Percentiles rank a stretch among this genome's conserved stretches.
Conservation (phyloP, 1,140 invertebrate genomes). For the Zaprionus ornatus region DNA sequence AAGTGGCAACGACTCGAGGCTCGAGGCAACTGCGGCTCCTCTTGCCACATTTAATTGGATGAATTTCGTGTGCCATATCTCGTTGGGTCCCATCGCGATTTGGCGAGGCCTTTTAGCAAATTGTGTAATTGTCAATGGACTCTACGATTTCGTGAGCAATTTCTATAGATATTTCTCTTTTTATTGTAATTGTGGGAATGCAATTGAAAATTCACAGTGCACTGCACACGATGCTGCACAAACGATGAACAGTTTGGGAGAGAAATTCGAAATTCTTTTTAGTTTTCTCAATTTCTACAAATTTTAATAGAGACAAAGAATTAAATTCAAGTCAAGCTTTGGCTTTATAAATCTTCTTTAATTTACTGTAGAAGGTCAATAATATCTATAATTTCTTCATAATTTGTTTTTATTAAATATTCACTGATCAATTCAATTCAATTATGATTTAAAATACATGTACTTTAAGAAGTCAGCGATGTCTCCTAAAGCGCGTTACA, state of each 20-base stretch:
- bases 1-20: conserved; percentile 46
- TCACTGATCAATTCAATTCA: too few relatives aligned
- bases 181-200: conserved; percentile 47
- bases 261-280: not conserved
- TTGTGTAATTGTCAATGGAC: conserved; percentile 44
- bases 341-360: too few relatives aligned
- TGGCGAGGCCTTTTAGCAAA: conserved; percentile 39
- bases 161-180: conserved; percentile 16
- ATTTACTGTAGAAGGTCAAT: too few relatives aligned
- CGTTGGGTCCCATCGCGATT: conserved; percentile 22
- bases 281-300: not conserved
- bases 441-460: too few relatives aligned
- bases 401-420: too few relatives aligned
- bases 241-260: not conserved
- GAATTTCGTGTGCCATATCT: conserved; percentile 54
- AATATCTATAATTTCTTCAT: too few relatives aligned
- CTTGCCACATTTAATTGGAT: conserved; percentile 61
- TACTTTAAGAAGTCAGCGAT: too few relatives aligned
- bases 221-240: not conserved
- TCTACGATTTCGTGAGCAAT: conserved; percentile 31
- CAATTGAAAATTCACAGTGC: not conserved
- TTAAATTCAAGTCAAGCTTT: too few relatives aligned
- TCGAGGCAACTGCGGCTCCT: conserved; percentile 49
- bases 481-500: too few relatives aligned
- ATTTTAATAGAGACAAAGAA: not conserved